Evolutionary conservation across 23 tunicate species (phyloP).

Genomic region (Botrylloides violaceus): DNA sequence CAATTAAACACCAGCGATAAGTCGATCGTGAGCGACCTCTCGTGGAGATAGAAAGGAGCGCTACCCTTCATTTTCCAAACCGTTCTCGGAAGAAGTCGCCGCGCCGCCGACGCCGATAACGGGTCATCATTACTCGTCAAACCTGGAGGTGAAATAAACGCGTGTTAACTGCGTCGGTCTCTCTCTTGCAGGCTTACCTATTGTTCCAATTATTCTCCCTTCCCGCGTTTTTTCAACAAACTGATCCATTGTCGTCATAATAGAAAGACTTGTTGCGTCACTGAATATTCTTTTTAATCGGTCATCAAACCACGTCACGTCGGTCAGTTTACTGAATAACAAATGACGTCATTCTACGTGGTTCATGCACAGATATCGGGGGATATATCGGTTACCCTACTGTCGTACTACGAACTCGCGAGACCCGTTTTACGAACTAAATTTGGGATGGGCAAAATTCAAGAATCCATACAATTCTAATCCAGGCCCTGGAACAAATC

Average conservation of each 20-base stretch:
- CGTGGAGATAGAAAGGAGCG: conserved; percentile 19
- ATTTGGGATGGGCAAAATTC: no score
- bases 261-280: conserved; percentile 13
- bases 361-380: no score
- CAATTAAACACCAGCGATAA: conserved; percentile 10
- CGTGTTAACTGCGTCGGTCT: not conserved
- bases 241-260: conserved; percentile 15
- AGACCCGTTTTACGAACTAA: no score
- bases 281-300: conserved; percentile 14
- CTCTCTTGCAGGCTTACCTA: not conserved
- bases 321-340: conserved; percentile 10
- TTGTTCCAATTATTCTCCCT: conserved; percentile 24
- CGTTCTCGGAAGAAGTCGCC: not conserved
- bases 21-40: conserved; percentile 18
- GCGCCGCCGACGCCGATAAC: conserved; percentile 6
- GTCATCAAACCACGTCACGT: conserved; percentile 19
- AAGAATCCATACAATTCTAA: no score
- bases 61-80: not conserved
- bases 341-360: not conserved
- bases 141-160: not conserved
- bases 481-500: no score
- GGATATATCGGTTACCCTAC: no score
- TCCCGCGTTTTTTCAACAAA: not conserved
- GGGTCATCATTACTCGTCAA: conserved; percentile 30
- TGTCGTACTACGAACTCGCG: no score